Base-by-base conservation (phyloP, 1,140 invertebrate genomes). In the Pomacea maculata region DNA sequence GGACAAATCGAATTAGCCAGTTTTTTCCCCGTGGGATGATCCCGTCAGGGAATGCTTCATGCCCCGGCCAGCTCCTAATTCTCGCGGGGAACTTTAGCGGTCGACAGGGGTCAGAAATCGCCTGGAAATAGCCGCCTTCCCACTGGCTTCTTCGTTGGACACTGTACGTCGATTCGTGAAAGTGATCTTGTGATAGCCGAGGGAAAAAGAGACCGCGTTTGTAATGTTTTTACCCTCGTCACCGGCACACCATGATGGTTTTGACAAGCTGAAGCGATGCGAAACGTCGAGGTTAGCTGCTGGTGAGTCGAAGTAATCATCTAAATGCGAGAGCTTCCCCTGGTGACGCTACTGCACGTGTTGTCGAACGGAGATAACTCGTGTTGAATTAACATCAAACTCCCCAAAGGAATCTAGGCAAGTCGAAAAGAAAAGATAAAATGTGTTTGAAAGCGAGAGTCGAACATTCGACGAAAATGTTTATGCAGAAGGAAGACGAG, bases 1-100 rank as follows among this genome's bases (percentile, higher is more conserved):
- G 54, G 75, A 81, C 68, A 77, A 81, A 81, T 81, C 80, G 70
- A 78, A 81, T 81, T 81, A 81, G 54, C 61, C 75, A 74, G 74
- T 78, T 81, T 80, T 80, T 80, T 72, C 54, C 72, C 65, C 72
- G 79, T 75, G 79, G 45, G 72, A 75, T 52, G 34, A 55, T 80
- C 79, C 77, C 77, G 70, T 78, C 68, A 78, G 77, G 54, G 54
- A 11, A 10, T 34, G 65, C 52, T 54, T 54, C 21, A 34, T 65
- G 67, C 45, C 15, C 15, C 25, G 9, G 45, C 45, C 45, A 54
- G 64, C 67, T 61, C 45, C 77, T 78, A 77, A 45, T 34, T 70
- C 77, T 52, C 77, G 19, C 19, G 77, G 77, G 57, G 77, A 78
- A 55, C 65, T 65, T 29, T 63, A 11, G 19, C 17, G 77, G 77